A percentile compares a stretch with the other conserved stretches of the same genome.
These are phyloP conservation scores for Cecropterus lyciades DNA, from an alignment of 1,140 invertebrate species.

Conservation along the genomic window DNA sequence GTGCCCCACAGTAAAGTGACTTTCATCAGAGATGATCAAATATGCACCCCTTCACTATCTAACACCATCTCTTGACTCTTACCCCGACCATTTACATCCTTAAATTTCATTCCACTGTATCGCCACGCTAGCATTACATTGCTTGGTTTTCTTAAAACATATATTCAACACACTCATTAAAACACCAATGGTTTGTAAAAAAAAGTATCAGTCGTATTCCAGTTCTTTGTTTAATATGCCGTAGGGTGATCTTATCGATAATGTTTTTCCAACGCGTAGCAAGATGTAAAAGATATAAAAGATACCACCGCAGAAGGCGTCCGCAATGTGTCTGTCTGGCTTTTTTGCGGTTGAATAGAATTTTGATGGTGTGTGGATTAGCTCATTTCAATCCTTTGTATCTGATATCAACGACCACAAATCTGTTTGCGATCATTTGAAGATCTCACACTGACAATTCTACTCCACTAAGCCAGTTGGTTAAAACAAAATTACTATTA, in stretches of 20 bases:
- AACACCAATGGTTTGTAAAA: conserved; percentile 16
- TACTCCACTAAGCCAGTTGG: too few relatives aligned
- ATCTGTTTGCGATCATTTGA: background rate
- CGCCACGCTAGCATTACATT: conserved; percentile 25
- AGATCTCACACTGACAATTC: background rate
- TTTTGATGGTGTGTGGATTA: conserved; percentile 7
- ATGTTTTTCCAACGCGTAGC: conserved; percentile 44
- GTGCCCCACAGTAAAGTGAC: conserved; percentile 46
- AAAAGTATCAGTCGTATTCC: background rate
- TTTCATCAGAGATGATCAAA: conserved; percentile 69
- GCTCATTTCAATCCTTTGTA: conserved; percentile 18
- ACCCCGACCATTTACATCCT: background rate
- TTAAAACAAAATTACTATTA: too few relatives aligned
- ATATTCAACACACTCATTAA: background rate
- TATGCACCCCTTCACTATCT: conserved; percentile 70
- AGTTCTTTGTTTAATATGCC: conserved; percentile 39
- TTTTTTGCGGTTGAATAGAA: conserved; percentile 16
- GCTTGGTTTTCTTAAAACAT: conserved; percentile 1
- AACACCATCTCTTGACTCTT: conserved; percentile 46
- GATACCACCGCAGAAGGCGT: conserved; percentile 38
- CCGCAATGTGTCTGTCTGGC: conserved; percentile 35
- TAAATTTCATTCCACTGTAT: conserved; percentile 9
- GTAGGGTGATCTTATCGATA: conserved; percentile 64
- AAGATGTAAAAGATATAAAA: conserved; percentile 36
- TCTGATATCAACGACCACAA: conserved; percentile 39